Base-by-base conservation (phyloP, 2,113 vertebrate species). In the Takifugu bimaculatus region DNA sequence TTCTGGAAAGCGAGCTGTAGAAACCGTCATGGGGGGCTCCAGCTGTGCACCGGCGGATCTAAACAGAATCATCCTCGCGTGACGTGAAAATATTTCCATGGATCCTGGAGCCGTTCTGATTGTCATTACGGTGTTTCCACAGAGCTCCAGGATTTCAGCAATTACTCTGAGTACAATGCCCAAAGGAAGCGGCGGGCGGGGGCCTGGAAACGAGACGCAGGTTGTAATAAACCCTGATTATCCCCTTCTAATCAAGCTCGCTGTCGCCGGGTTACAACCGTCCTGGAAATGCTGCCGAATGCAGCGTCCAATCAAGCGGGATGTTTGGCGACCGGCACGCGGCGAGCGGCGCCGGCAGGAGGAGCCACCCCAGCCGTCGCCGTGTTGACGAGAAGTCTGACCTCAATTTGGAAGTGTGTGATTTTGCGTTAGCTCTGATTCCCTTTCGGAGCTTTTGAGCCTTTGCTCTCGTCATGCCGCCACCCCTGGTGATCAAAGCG, bases 401-500 rank as follows among this genome's bases (percentile, higher is more conserved):
- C 48, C 43, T 70, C 71, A 65, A 53, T 68, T 72, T 73, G 26
- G 57, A 67, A 68, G 65, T n/a, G 47, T 20, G n/a, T 4, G 5
- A 53, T 51, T 50, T 15, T 50, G 72, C 56, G 57, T 76, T 75
- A 60, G 35, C 57, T 68, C 49, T 48, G 14, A 45, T 65, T 69
- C 27, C 28, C 35, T 60, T 20, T 62, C 43, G 50, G 65, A 66
- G 56, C 49, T 74, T 67, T 15, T 44, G 52, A 65, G 68, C 68
- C 62, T 65, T 68, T 68, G 52, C 73, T 74, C 55, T 60, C 49
- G 54, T 79, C 73, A 75, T 70, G 61, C 63, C n/a, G 32, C 74
- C 68, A 74, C 70, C 72, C 65, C 43, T 20, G 43, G 50, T 81
- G 85, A 86, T 87, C 84, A 88, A 86, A 89, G 85, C 3, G 55